phyloP scores from a whole-genome alignment of 2,113 vertebrate species.

The Chaenogobius annularis region DNA sequence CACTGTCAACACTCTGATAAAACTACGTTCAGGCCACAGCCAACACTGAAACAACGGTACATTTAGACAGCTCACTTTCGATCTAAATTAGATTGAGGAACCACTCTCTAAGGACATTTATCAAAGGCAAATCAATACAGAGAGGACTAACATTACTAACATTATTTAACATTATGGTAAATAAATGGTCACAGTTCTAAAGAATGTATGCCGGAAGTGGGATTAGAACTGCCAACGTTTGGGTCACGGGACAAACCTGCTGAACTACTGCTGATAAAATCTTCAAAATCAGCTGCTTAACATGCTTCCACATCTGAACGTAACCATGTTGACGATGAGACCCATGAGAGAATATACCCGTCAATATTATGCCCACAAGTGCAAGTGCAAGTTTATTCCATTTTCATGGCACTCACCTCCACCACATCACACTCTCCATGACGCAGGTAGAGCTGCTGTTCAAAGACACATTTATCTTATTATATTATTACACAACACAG shows the following conservation, averaged over 20 bases:
- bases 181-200: too few relatives aligned
- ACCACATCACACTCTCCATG: constrained; percentile 61
- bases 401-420: constrained; percentile 4
- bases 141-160: too few relatives aligned
- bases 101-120: too few relatives aligned
- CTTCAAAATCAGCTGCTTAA: neutral
- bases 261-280: neutral
- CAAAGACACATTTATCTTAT: constrained; percentile 63
- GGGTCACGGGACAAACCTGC: too few relatives aligned
- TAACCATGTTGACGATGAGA: neutral
- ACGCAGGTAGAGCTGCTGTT: constrained; percentile 53
- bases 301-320: neutral
- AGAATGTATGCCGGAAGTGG: too few relatives aligned
- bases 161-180: too few relatives aligned
- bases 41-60: neutral
- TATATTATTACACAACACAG: constrained; percentile 58
- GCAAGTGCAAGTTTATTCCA: neutral
- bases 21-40: neutral
- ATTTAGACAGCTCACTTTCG: too few relatives aligned
- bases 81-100: too few relatives aligned
- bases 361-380: neutral
- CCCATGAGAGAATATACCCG: neutral
- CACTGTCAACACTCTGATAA: constrained; percentile 5
- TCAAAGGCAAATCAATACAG: too few relatives aligned
- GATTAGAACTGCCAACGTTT: too few relatives aligned